These are phyloP conservation scores for Syngnathus rostellatus DNA, from an alignment of 2,797 vertebrate species.

Conservation along the genomic window DNA sequence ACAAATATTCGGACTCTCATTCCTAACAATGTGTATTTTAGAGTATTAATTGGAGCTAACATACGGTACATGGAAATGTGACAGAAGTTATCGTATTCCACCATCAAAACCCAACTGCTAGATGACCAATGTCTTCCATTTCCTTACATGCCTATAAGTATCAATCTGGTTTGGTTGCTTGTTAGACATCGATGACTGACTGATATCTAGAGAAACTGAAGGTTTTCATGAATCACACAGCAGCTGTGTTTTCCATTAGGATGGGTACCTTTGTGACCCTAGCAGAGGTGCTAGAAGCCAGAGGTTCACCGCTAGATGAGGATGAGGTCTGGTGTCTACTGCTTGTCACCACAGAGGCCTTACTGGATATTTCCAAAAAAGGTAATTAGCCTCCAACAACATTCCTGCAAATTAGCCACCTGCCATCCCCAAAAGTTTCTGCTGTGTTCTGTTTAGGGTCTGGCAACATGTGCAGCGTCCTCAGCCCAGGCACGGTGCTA, in stretches of 20 bases:
- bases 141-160: too few species aligned
- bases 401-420: neutral
- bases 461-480: slow-evolving; percentile 64
- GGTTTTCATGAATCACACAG: neutral
- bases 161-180: neutral
- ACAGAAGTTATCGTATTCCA: neutral
- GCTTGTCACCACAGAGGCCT: slow-evolving; percentile 61
- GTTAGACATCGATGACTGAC: neutral
- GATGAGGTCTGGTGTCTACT: slow-evolving; percentile 85
- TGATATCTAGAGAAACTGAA: neutral
- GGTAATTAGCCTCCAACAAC: slow-evolving; percentile 48
- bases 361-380: slow-evolving; percentile 72
- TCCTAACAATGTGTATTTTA: too few species aligned
- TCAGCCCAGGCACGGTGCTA: slow-evolving; percentile 79
- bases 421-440: neutral
- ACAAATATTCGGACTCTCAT: neutral
- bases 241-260: slow-evolving; percentile 29
- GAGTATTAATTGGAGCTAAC: neutral
- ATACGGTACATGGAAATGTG: neutral
- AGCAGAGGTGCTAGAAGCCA: slow-evolving; percentile 77
- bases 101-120: neutral
- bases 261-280: slow-evolving; percentile 82
- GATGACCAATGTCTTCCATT: neutral
- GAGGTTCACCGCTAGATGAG: slow-evolving; percentile 77
- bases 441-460: slow-evolving; percentile 40